phyloP scores from a whole-genome alignment of 2,888 invertebrate species.

The Drosophila koepferae region DNA sequence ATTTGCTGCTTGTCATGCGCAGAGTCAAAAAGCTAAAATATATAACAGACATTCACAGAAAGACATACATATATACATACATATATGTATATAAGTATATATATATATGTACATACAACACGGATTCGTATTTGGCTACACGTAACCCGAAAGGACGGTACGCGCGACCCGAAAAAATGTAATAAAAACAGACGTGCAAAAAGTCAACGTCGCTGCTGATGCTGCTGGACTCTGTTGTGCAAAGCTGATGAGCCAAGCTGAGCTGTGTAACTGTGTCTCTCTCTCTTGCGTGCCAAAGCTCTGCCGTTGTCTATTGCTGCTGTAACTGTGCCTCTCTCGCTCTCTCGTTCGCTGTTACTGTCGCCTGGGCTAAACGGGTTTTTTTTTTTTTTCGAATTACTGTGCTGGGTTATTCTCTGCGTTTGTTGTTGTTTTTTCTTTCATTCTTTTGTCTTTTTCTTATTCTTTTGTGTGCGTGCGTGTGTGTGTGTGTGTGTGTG shows the following conservation, averaged over 20 bases:
- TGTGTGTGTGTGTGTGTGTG: slow-evolving; percentile 28
- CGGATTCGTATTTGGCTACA: slow-evolving; percentile 33
- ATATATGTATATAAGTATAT: neutral
- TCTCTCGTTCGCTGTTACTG: slow-evolving; percentile 15
- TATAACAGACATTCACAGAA: slow-evolving; percentile 37
- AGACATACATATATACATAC: neutral
- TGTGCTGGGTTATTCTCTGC: slow-evolving; percentile 40
- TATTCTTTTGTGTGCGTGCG: slow-evolving; percentile 20
- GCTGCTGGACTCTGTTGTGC: slow-evolving; percentile 6
- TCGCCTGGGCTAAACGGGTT: slow-evolving; percentile 44
- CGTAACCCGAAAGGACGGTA: slow-evolving; percentile 42
- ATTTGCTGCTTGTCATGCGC: slow-evolving; percentile 60
- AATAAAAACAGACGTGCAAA: slow-evolving; percentile 79
- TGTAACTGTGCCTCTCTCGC: slow-evolving; percentile 54
- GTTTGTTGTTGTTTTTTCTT: slow-evolving; percentile 28
- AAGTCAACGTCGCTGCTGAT: slow-evolving; percentile 31
- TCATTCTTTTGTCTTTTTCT: slow-evolving; percentile 33
- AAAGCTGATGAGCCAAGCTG: slow-evolving; percentile 11
- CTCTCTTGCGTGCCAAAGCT: slow-evolving; percentile 25
- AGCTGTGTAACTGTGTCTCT: slow-evolving; percentile 42
- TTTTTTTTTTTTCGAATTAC: slow-evolving; percentile 25
- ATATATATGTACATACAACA: neutral
- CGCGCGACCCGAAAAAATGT: slow-evolving; percentile 56
- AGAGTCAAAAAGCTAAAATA: slow-evolving; percentile 53
- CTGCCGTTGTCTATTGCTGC: slow-evolving; percentile 25